Evolutionary conservation across 2,113 vertebrate genomes (phyloP), one percentile per base, ranked within the genome.

Genomic region (Microcebus tavaratra): DNA sequence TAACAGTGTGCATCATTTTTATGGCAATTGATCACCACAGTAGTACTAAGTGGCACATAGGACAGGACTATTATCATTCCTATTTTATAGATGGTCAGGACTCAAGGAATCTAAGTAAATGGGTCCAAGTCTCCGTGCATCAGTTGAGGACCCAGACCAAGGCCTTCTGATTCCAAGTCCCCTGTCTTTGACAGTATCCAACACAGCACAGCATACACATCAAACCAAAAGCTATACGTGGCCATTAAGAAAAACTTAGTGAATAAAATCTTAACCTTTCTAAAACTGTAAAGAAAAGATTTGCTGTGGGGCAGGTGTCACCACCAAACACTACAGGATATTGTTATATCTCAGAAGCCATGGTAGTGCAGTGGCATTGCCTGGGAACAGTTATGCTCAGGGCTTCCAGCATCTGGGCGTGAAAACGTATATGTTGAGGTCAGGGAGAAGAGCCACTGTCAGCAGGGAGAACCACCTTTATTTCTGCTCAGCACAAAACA

Each of bases 401-500:
- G 57, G 48, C 12, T 57, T 59, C 36, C 42, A 34, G 34, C 23
- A 27, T 48, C 39, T 61, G 25, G 42, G 34, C 45, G 14, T 57
- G 11, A 34, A 73, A 59, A 5, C 0, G 27, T 12, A 0, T 68
- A 8, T 9, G 6, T 18, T 5, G 34, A 83, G 65, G 65, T 79
- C 70, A 63, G 45, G 25, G 59, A 81, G 79, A 61, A 18, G 2
- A 67, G 36, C 50, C 39, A 1, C 15, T 53, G 12, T 50, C 42
- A 81, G 29, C 34, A 34, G 57, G 42, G 63, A 59, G 72, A 88
- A 11, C 36, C 42, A 34, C 70, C 13, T 8, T 21, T 72, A 70
- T 73, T 88, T 93, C 67, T 95, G 59, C 63, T 91, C 29, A 76
- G 82, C 23, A 82, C 1, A 42, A 93, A 95, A 87, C 25, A 90